Conservation (phyloP, 2,797 vertebrate genomes). For the Capromys pilorides region DNA sequence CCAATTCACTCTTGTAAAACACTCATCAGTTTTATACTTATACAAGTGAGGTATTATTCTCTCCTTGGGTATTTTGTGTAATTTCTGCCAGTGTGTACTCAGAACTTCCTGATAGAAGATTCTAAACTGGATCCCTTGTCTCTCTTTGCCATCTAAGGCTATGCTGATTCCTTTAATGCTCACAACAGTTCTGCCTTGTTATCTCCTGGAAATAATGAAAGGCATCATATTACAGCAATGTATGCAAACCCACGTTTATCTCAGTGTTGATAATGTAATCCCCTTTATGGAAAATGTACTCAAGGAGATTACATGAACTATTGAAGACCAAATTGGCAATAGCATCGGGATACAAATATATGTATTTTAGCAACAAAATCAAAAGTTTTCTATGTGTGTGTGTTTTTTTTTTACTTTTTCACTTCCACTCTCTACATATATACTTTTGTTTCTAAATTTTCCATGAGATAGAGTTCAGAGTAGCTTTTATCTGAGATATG, state of each 20-base stretch:
- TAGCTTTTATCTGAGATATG: constrained; percentile 2
- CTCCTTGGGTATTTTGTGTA: neutral
- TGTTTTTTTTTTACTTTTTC: neutral
- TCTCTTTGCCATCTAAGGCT: neutral
- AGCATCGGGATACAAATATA: neutral
- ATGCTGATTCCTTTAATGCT: neutral
- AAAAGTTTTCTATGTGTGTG: neutral
- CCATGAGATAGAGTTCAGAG: neutral
- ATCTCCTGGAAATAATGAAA: neutral
- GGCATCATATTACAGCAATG: neutral
- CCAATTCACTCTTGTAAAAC: neutral
- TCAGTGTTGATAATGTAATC: neutral
- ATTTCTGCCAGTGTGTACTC: neutral
- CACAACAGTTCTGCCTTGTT: neutral
- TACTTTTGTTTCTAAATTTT: constrained; percentile 10
- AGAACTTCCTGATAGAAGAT: neutral
- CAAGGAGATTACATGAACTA: neutral
- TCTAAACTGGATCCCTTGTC: neutral
- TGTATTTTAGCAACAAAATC: neutral
- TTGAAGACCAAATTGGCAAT: neutral
- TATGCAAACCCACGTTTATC: neutral
- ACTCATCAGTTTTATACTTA: neutral
- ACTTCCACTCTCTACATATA: fast-evolving
- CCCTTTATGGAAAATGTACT: neutral
- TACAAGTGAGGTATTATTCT: neutral